Conservation (phyloP, 2,113 vertebrate genomes). For the Perccottus glenii region DNA sequence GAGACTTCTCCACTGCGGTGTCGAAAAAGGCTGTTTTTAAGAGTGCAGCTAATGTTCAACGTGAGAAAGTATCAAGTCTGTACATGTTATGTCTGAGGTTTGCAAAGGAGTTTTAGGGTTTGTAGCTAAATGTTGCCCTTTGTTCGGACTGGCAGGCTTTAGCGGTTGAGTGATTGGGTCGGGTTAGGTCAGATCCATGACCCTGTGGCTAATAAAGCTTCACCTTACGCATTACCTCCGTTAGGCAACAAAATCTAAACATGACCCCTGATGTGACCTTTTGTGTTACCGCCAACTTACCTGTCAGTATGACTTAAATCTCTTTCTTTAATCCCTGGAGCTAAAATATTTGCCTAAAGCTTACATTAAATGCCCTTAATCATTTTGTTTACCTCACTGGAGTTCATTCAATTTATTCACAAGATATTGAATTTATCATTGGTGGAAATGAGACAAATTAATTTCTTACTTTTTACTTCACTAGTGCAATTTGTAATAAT, state of each 20-base stretch:
- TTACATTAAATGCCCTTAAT: background rate
- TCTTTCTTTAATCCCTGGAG: conserved; percentile 1
- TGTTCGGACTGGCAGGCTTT: conserved; percentile 42
- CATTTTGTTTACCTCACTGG: background rate
- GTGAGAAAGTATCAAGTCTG: conserved; percentile 49
- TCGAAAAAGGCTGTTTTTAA: conserved; percentile 32
- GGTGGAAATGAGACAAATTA: no score
- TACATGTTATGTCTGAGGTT: conserved; percentile 51
- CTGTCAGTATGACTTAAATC: conserved; percentile 3
- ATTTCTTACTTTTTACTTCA: no score
- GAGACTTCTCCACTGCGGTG: conserved; percentile 33
- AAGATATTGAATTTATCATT: no score
- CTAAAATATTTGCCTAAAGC: conserved; percentile 15
- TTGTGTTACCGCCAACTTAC: conserved; percentile 4
- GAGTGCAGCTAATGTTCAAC: conserved; percentile 66
- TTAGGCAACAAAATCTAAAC: conserved; percentile 46
- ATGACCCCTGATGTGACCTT: conserved; percentile 46
- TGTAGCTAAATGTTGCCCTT: conserved; percentile 19
- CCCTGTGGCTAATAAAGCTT: conserved; percentile 67
- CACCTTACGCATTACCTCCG: conserved; percentile 50
- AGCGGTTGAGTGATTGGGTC: conserved; percentile 55
- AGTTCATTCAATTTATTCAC: background rate
- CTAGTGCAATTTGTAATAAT: no score
- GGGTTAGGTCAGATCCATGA: conserved; percentile 57
- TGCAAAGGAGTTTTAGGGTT: conserved; percentile 17